Evolutionary conservation across 2,113 vertebrate species (phyloP).

Genomic region (Periophthalmodon schlosseri): DNA sequence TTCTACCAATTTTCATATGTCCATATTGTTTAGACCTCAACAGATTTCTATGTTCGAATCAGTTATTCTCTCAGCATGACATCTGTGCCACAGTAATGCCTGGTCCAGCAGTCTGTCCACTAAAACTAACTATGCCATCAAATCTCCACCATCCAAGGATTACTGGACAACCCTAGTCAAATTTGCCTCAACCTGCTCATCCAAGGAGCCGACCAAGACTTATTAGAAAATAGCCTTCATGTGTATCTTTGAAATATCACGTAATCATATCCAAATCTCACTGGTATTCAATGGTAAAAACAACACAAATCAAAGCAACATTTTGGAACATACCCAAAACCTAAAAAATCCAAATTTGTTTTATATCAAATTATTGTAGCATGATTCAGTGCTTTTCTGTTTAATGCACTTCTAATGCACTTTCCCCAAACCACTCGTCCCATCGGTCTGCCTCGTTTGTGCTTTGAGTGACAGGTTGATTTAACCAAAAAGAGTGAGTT

Average conservation of each 20-base stretch:
- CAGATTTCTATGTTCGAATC: background rate
- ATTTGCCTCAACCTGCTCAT: conserved; percentile 2
- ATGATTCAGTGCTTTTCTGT: too few species aligned
- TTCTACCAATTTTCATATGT: too few species aligned
- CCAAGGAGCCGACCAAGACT: background rate
- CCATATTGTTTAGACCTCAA: background rate
- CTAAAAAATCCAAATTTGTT: too few species aligned
- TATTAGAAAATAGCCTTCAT: background rate
- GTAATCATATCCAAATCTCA: background rate
- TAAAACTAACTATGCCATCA: conserved; percentile 3
- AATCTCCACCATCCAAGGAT: background rate
- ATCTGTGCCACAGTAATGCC: background rate
- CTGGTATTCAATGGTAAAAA: too few species aligned
- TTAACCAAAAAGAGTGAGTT: too few species aligned
- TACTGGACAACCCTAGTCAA: background rate
- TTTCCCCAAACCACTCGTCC: too few species aligned
- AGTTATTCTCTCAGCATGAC: conserved; percentile 2
- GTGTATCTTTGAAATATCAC: background rate
- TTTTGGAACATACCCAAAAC: too few species aligned
- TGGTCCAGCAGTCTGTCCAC: conserved; percentile 2
- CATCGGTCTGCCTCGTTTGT: too few species aligned
- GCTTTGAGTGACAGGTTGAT: too few species aligned
- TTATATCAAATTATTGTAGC: too few species aligned
- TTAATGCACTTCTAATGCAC: too few species aligned
- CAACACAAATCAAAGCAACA: too few species aligned